Percentiles rank a stretch among this genome's conserved stretches.
phyloP scores from a whole-genome alignment of 2,888 invertebrate species.

The Dioctria linearis region DNA sequence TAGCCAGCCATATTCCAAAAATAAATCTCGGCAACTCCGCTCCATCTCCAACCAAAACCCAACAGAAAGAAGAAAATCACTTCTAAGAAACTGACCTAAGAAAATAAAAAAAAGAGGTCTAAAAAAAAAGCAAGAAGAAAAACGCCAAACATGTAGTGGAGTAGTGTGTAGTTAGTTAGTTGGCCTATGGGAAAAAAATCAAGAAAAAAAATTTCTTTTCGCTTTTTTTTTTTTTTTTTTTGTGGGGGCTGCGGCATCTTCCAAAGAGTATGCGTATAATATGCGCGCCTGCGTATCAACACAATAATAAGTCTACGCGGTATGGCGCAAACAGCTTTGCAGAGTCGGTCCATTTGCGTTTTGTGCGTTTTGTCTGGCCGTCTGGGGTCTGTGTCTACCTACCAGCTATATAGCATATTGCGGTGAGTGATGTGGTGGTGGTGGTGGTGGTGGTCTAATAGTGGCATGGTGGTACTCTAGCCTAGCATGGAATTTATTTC shows the following conservation, averaged over 20 bases:
- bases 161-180: background rate
- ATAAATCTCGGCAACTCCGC: background rate
- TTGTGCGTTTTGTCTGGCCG: constrained; percentile 30
- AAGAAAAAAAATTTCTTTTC: too few species aligned
- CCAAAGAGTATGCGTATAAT: background rate
- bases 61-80: constrained; percentile 17
- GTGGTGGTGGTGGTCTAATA: too few species aligned
- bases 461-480: too few species aligned
- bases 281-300: too few species aligned
- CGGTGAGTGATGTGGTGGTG: too few species aligned
- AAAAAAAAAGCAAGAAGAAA: background rate
- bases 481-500: constrained; percentile 30
- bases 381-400: background rate
- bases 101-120: background rate
- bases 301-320: too few species aligned
- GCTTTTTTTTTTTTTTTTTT: too few species aligned
- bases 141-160: background rate
- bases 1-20: constrained; percentile 10
- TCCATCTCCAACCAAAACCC: constrained; percentile 9
- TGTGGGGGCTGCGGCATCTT: too few species aligned
- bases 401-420: too few species aligned
- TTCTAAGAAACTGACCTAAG: constrained; percentile 35
- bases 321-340: too few species aligned
- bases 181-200: background rate
- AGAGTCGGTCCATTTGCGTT: background rate